Evolutionary conservation across 2,888 invertebrate genomes (phyloP).

Genomic region (Fragum sueziense): DNA sequence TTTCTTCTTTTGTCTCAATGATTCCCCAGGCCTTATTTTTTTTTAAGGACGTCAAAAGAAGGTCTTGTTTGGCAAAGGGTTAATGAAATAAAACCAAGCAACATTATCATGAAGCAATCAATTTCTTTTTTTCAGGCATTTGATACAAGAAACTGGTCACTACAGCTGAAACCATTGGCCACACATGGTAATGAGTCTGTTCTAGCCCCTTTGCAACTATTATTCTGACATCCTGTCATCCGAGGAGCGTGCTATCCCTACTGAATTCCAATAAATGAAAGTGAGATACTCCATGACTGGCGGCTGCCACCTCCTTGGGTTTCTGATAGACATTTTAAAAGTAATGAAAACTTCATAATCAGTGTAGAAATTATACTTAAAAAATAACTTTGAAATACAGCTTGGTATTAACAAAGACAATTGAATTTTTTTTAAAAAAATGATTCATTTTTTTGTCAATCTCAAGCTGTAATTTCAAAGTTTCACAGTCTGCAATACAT

Average conservation of each 20-base stretch:
- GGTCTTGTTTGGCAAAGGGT: too few relatives aligned
- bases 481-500: too few relatives aligned
- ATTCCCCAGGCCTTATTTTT: too few relatives aligned
- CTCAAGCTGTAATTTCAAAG: too few relatives aligned
- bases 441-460: too few relatives aligned
- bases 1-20: too few relatives aligned
- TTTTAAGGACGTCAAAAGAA: too few relatives aligned
- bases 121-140: not conserved
- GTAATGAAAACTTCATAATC: not conserved
- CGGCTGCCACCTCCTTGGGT: not conserved
- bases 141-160: constrained; percentile 28
- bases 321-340: not conserved
- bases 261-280: constrained; percentile 33
- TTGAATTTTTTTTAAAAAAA: too few relatives aligned
- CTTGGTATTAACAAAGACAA: too few relatives aligned
- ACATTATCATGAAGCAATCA: too few relatives aligned
- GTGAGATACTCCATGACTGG: constrained; percentile 14
- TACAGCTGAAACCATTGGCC: constrained; percentile 6
- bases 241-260: constrained; percentile 19
- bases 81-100: not conserved
- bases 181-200: constrained; percentile 26
- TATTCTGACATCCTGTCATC: constrained; percentile 7
- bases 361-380: too few relatives aligned
- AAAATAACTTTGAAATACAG: too few relatives aligned
- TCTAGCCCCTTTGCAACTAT: constrained; percentile 2